Evolutionary conservation across 2,113 vertebrate genomes (phyloP).

Genomic region (Balaeniceps rex): DNA sequence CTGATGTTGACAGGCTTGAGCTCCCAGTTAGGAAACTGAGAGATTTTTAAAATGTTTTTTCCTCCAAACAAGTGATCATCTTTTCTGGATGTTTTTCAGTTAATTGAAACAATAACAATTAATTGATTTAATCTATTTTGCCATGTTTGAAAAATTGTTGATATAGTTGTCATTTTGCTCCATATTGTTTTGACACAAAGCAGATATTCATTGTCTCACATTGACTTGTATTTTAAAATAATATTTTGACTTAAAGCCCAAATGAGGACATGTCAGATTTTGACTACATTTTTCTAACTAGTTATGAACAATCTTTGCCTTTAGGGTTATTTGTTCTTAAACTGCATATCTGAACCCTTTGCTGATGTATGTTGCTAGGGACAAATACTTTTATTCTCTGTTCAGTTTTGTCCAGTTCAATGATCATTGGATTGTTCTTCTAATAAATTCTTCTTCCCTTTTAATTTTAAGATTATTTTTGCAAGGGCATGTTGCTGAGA

Average conservation of each 20-base stretch:
- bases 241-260: neutral
- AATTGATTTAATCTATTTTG: neutral
- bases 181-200: neutral
- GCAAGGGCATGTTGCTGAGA: neutral
- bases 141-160: neutral
- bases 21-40: neutral
- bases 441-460: neutral
- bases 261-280: neutral
- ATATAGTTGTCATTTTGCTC: neutral
- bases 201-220: neutral
- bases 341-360: neutral
- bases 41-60: neutral
- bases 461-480: neutral
- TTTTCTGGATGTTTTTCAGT: neutral
- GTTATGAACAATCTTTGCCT: neutral
- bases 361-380: neutral
- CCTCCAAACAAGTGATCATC: neutral
- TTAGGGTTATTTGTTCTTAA: neutral
- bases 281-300: neutral
- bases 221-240: neutral
- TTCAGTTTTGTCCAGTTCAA: neutral
- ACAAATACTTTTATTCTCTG: neutral
- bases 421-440: neutral
- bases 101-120: neutral
- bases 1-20: neutral